Evolutionary conservation across 2,113 vertebrate species (phyloP).

Genomic region (Trochalopteron elliotii): DNA sequence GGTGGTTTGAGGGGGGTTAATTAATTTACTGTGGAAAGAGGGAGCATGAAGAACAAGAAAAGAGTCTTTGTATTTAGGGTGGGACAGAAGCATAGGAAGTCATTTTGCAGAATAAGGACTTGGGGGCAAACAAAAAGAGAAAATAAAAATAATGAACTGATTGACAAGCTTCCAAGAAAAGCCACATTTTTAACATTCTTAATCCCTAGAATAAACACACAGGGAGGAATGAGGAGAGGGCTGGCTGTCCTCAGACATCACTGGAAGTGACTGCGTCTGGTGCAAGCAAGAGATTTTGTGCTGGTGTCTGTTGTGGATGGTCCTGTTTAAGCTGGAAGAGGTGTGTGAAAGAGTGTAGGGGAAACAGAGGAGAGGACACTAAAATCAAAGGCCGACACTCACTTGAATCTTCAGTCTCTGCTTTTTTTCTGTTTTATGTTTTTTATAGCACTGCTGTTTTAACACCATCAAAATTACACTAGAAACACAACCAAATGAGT

Average conservation of each 20-base stretch:
- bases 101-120: neutral
- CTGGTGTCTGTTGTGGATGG: neutral
- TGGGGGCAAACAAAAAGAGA: constrained; percentile 42
- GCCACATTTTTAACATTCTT: constrained; percentile 50
- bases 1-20: neutral
- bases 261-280: neutral
- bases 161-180: constrained; percentile 45
- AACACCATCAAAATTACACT: neutral
- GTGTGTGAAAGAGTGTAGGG: neutral
- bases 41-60: constrained; percentile 47
- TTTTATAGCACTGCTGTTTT: neutral
- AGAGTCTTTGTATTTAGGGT: constrained; percentile 41
- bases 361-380: neutral
- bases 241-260: neutral
- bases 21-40: constrained; percentile 50
- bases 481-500: neutral
- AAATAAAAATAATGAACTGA: constrained; percentile 46
- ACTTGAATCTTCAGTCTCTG: neutral
- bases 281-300: neutral
- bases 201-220: constrained; percentile 21
- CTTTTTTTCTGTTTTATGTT: neutral
- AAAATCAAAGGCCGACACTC: neutral
- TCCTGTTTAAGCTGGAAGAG: neutral
- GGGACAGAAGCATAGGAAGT: constrained; percentile 30
- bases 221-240: neutral